Evolutionary conservation across 2,113 vertebrate genomes (phyloP), one percentile per base, ranked within the genome.

Genomic region (Nannobrachium achirus): DNA sequence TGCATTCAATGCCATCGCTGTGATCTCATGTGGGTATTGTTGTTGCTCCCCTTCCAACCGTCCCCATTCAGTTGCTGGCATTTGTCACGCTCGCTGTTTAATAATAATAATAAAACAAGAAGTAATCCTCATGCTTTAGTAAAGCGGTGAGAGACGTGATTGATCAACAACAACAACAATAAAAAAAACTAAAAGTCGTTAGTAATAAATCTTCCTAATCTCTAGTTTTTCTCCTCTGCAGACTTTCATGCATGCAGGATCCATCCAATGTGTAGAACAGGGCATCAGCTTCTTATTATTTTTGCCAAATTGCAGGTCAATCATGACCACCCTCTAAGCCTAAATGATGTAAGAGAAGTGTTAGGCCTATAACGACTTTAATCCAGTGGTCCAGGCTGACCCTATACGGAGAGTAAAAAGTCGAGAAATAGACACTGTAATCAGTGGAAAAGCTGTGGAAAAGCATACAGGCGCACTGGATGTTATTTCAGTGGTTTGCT

Each of bases 1-100:
- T 85, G 81, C 80, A 75, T 88, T 86, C 81, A 74, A 61, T 61
- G 88, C 79, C 82, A 76, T 78, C 79, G 87, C 86, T 88, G 88
- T 83, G 86, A 88, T 89, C 78, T 85, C 78, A 81, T 75, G 76
- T 81, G 78, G 81, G 76, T 76, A 78, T 71, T n/a, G 69, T 71
- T 70, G 71, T 71, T 70, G 65, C 76, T 64, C 79, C 81, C 81
- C 78, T 33, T 57, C 82, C 66, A 70, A 65, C 56, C 58, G 3
- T 59, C 71, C 87, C 69, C 84, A 79, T 87, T 86, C 82, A 81
- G 77, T 69, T 62, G 67, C 78, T 69, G 76, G 69, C 88, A 83
- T 86, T 88, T 86, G 80, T 83, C 79, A 84, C 77, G 69, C 78
- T 81, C 50, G 16, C 71, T 68, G 85, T 86, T 75, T 76, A 64